Conservation (phyloP, 2,888 invertebrate species). For the Osmoderma eremita region DNA sequence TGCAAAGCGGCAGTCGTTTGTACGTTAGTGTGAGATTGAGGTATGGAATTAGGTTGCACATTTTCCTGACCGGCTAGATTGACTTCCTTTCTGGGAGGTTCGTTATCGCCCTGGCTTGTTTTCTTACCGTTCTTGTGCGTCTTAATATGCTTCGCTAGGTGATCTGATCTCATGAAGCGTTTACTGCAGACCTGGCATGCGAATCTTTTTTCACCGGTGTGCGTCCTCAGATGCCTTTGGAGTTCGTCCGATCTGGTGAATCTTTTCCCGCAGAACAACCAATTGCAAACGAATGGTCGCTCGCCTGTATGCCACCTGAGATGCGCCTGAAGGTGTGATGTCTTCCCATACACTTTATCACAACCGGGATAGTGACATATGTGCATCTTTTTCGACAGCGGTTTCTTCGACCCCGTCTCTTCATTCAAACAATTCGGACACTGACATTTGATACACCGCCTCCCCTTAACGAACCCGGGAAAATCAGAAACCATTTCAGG, state of each 20-base stretch:
- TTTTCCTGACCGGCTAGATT: slow-evolving; percentile 30
- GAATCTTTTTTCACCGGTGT: slow-evolving; percentile 90
- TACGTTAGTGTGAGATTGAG: slow-evolving; percentile 36
- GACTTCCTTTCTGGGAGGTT: slow-evolving; percentile 36
- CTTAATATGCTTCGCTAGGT: slow-evolving; percentile 91
- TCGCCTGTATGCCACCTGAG: slow-evolving; percentile 91
- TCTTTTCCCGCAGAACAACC: slow-evolving; percentile 89
- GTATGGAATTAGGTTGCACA: slow-evolving; percentile 24
- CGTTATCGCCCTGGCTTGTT: slow-evolving; percentile 50
- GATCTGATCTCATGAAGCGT: slow-evolving; percentile 92
- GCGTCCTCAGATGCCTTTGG: slow-evolving; percentile 87
- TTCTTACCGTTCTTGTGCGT: slow-evolving; percentile 78
- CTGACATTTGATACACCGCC: slow-evolving; percentile 80
- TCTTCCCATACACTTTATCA: slow-evolving; percentile 89
- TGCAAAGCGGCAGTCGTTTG: slow-evolving; percentile 48
- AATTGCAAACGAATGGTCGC: slow-evolving; percentile 88
- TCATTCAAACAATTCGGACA: slow-evolving; percentile 85
- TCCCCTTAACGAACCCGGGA: slow-evolving; percentile 65
- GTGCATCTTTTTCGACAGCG: slow-evolving; percentile 84
- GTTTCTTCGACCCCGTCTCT: slow-evolving; percentile 81
- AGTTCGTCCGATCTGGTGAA: slow-evolving; percentile 94
- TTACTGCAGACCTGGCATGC: slow-evolving; percentile 88
- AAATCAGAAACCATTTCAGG: slow-evolving; percentile 59
- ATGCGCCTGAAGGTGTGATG: slow-evolving; percentile 86
- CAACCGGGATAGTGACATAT: slow-evolving; percentile 90